Base-by-base conservation (phyloP, 2,113 vertebrate species). In the Struthio camelus region DNA sequence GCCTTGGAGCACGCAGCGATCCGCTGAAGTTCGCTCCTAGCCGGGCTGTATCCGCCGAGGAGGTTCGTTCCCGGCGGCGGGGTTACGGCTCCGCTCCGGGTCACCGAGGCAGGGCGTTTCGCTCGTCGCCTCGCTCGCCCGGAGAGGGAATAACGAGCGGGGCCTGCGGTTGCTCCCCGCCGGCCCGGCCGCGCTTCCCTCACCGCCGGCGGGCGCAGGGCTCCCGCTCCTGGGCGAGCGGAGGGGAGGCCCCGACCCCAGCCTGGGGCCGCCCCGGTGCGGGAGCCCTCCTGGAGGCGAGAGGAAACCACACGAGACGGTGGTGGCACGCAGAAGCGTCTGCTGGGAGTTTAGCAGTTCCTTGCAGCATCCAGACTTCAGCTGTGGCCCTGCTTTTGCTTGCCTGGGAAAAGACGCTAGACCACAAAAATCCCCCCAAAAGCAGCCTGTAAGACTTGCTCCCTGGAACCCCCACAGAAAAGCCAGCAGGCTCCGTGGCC, bases 311-410 rank as follows among this genome's bases (percentile, higher is more conserved):
- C 66, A 59, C 62, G 51, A 6, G 78, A 75, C 56, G 38, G 42
- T n/a, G 48, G 82, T 87, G 95, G 85, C 80, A 90, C 77, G 92
- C 92, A 70, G 87, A 50, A 80, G 93, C 87, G 87, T 96, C 92
- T 42, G 70, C 58, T 85, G 77, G 85, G 86, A 94, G 96, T 96
- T 96, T 85, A 89, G 94, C 61, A 70, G 80, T 46, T 93, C 73
- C 89, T 62, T 44, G 27, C 84, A 93, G 93, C 90, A 90, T 92
- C 90, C 71, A 22, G 94, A 94, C 88, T 95, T 96, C 38, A n/a
- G 94, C 77, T 71, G 80, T 80, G 25, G 91, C 84, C 62, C 23
- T 61, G 77, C 69, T 76, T 50, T 48, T 66, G 66, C 81, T 61
- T 82, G 65, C 14, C 66, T 79, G 71, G 79, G 18, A 53, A 38